phyloP scores from a whole-genome alignment of 2,113 vertebrate genomes.

The Corythornis vintsioides region DNA sequence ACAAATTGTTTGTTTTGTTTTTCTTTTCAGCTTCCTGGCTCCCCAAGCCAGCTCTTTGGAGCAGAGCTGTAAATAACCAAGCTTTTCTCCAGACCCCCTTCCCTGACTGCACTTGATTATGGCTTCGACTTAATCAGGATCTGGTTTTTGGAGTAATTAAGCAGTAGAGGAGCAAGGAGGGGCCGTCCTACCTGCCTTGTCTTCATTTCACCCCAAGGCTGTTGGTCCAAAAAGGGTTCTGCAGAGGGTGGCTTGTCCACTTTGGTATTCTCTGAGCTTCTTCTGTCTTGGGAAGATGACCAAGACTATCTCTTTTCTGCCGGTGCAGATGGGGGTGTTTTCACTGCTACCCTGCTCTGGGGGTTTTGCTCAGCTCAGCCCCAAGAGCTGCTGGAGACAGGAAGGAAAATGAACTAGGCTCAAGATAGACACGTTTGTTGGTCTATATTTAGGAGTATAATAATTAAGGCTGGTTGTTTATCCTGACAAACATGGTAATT shows the following conservation, averaged over 20 bases:
- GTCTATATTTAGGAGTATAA: conserved; percentile 51
- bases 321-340: accelerated
- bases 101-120: background rate
- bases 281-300: background rate
- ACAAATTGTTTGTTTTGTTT: background rate
- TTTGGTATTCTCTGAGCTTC: background rate
- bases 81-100: background rate
- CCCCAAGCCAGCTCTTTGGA: background rate
- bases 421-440: background rate
- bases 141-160: background rate
- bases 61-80: background rate
- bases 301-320: background rate
- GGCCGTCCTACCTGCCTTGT: background rate
- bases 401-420: background rate
- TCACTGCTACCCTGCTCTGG: background rate
- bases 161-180: background rate
- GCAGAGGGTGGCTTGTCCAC: background rate
- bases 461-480: conserved; percentile 61
- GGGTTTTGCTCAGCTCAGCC: accelerated
- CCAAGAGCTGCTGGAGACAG: background rate
- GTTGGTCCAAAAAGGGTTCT: accelerated
- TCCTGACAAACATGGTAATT: conserved; percentile 46
- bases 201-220: accelerated
- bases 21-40: conserved; percentile 10
- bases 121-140: background rate